Evolutionary conservation across 2,888 invertebrate species (phyloP), one percentile per base, ranked within the genome.

Genomic region (Coronaproctus castanopsis): DNA sequence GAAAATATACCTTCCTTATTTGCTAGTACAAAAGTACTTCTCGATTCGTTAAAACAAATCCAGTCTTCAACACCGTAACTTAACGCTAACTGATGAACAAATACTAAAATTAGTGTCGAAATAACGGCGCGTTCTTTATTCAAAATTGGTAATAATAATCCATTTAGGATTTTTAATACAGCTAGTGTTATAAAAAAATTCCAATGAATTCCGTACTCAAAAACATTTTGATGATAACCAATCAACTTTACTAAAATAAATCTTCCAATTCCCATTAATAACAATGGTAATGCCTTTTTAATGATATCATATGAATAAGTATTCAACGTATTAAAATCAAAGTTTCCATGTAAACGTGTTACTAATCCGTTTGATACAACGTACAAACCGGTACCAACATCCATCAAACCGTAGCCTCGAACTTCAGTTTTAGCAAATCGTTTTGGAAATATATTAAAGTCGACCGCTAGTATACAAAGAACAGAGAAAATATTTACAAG

Each of bases 131-230:
- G 73, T 10, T 14, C 18, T 1, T 77, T 71, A 48, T 75, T 71
- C 1, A 81, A 70, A 10, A 78, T 70, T 55, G 73, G 76, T 54
- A 84, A 72, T 52, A 85, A 67, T 8, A 81, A 64, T 1, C 80
- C 80, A 50, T 83, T 82, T 21, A 85, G 68, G 1, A 89, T 70
- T 73, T 88, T 91, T 20, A 90, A 83, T 51, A 83, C 73, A 2
- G 88, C 91, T 60, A 99, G 73, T 0, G 95, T 96, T 65, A 93
- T 83, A 72, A 97, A 98, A 71, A 99, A 99, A 73, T 99, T 98
- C 89, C 96, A 93, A 71, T 98, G 96, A 0, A 84, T 78, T 0
- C 98, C 98, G 75, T 99, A 98, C 71, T 98, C 98, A 0, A 85
- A 80, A 0, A 87, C 80, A 71, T 91, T 87, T 67, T 87, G 85